These are phyloP conservation scores for Enteromius paludinosus DNA, from an alignment of 2,797 vertebrate species.

Conservation along the genomic window DNA sequence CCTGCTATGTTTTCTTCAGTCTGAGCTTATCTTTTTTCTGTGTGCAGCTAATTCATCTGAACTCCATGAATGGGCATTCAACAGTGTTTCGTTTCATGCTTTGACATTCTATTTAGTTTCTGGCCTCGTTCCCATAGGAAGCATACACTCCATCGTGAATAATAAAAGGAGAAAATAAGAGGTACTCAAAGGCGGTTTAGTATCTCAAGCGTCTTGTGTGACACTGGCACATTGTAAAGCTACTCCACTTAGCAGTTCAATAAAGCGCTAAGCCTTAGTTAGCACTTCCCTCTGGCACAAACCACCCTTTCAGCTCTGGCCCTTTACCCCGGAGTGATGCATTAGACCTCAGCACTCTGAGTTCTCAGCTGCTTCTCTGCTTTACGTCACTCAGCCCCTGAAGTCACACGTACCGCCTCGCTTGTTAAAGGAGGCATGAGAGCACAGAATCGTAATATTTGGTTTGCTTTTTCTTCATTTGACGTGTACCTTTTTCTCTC, in stretches of 20 bases:
- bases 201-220: constrained; percentile 31
- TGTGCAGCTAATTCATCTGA: constrained; percentile 36
- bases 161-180: constrained; percentile 11
- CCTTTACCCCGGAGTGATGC: constrained; percentile 26
- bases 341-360: constrained; percentile 28
- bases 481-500: not conserved
- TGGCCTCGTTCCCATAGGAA: constrained; percentile 41
- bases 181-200: constrained; percentile 14
- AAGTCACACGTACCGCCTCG: constrained; percentile 20
- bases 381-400: constrained; percentile 38
- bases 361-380: constrained; percentile 35
- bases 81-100: constrained; percentile 39
- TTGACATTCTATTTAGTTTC: constrained; percentile 46
- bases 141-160: constrained; percentile 30
- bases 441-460: constrained; percentile 40
- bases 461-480: not conserved
- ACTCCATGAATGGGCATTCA: constrained; percentile 33
- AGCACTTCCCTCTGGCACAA: constrained; percentile 11
- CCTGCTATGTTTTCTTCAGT: constrained; percentile 9
- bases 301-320: constrained; percentile 6
- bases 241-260: constrained; percentile 28
- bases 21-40: constrained; percentile 19
- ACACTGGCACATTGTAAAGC: constrained; percentile 25
- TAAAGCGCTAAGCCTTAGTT: constrained; percentile 14
- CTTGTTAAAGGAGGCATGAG: constrained; percentile 35